These are phyloP conservation scores for Rafetus swinhoei DNA, from an alignment of 2,113 vertebrate genomes.

Conservation along the genomic window DNA sequence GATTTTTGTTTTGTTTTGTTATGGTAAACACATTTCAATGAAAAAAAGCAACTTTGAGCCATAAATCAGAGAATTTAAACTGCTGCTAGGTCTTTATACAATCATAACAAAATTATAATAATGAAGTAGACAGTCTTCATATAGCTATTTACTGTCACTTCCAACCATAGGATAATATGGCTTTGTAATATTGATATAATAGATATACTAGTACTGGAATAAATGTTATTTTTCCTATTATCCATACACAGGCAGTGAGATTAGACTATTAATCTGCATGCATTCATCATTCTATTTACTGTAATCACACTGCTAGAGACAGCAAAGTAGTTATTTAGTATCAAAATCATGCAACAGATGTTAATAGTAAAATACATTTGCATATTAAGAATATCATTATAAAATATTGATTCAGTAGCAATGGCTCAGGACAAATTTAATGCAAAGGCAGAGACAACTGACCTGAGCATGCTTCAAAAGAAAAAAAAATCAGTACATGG, in stretches of 20 bases:
- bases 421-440: constrained; percentile 93
- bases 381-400: constrained; percentile 93
- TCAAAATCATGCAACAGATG: constrained; percentile 77
- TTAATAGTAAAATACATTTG: constrained; percentile 71
- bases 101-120: constrained; percentile 48
- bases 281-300: constrained; percentile 55
- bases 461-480: constrained; percentile 86
- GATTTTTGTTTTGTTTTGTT: background rate
- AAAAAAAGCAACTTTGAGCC: constrained; percentile 48
- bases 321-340: constrained; percentile 63
- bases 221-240: constrained; percentile 79
- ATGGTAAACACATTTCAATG: constrained; percentile 49
- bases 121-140: constrained; percentile 16
- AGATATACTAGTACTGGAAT: constrained; percentile 67
- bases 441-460: constrained; percentile 97
- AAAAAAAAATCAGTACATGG: constrained; percentile 87
- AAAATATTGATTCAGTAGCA: constrained; percentile 94
- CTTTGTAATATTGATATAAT: constrained; percentile 64
- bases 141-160: constrained; percentile 60
- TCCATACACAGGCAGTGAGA: constrained; percentile 88
- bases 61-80: constrained; percentile 49
- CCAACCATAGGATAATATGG: constrained; percentile 69
- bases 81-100: constrained; percentile 45
- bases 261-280: constrained; percentile 82
- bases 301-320: constrained; percentile 50